phyloP scores from a whole-genome alignment of 2,113 vertebrate genomes.

The Sisor rabdophorus region DNA sequence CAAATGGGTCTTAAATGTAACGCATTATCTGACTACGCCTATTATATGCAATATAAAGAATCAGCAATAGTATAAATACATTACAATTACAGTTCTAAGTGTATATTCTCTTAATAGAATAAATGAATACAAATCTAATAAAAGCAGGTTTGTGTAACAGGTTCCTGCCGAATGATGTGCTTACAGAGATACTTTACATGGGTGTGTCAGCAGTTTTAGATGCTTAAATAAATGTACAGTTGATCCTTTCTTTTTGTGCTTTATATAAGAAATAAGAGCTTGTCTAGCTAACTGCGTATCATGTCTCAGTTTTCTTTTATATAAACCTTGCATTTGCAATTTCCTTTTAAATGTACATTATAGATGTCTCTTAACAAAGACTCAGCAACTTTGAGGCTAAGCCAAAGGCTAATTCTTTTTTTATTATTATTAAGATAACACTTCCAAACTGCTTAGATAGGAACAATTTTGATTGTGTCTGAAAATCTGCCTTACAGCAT shows the following conservation, averaged over 20 bases:
- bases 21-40: neutral
- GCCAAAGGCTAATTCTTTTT: neutral
- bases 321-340: neutral
- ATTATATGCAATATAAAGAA: neutral
- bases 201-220: neutral
- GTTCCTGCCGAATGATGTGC: neutral
- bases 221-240: neutral
- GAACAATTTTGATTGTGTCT: neutral
- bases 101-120: neutral
- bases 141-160: neutral
- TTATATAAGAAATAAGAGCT: no score
- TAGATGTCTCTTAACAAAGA: neutral
- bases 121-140: neutral
- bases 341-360: slow-evolving; percentile 15
- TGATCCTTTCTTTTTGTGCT: no score
- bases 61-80: no score
- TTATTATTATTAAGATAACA: neutral
- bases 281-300: no score
- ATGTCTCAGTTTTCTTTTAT: neutral
- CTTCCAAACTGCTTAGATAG: no score
- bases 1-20: neutral
- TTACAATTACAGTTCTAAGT: neutral
- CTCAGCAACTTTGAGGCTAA: neutral
- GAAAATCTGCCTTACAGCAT: no score
- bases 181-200: neutral